Base-by-base conservation (phyloP, 2,888 invertebrate species). In the Caenorhabditis drosophilae region DNA sequence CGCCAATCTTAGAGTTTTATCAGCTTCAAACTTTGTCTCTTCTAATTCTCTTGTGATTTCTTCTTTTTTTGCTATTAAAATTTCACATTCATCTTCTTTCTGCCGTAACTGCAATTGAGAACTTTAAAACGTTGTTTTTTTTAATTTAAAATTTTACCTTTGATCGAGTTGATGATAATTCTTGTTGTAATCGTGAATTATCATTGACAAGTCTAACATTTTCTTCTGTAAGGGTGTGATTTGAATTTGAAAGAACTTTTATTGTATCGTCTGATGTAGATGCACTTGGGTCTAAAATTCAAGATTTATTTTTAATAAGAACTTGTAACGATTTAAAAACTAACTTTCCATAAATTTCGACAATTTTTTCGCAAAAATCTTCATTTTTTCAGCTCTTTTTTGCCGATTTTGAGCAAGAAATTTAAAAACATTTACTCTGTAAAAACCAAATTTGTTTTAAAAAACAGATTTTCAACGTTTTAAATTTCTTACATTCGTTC, bases 31-130 rank as follows among this genome's bases (percentile, higher is more conserved):
- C 84, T 94, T 93, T 51, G 95, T 86, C 84, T 97, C 97, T 81
- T 97, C 96, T 47, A 95, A 90, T 86, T 95, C 93, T 85, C 95
- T 96, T 84, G 92, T 90, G 51, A 95, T 86, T 84, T 97, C 73
- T 18, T 76, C 76, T 12, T 49, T 44, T 42, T 45, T 67, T 2
- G 49, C 54, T 22, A 51, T 27, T 9, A 57, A 12, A 15, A 46
- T 36, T 12, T 56, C 38, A 3, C 36, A 25, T 45, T 48, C 48
- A 16, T 48, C 48, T 36, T 35, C 34, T 36, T 48, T 48, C 23
- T 48, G 22, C n/a, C 48, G 35, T 9, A 48, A 25, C 44, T 44
- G 26, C 6, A 44, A 44, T 11, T 18, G n/a, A 38, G n/a, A n/a
- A n/a, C n/a, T n/a, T n/a, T n/a, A n/a, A n/a, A n/a, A n/a, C n/a